phyloP scores from a whole-genome alignment of 2,113 vertebrate species.

The Chrysemys picta region DNA sequence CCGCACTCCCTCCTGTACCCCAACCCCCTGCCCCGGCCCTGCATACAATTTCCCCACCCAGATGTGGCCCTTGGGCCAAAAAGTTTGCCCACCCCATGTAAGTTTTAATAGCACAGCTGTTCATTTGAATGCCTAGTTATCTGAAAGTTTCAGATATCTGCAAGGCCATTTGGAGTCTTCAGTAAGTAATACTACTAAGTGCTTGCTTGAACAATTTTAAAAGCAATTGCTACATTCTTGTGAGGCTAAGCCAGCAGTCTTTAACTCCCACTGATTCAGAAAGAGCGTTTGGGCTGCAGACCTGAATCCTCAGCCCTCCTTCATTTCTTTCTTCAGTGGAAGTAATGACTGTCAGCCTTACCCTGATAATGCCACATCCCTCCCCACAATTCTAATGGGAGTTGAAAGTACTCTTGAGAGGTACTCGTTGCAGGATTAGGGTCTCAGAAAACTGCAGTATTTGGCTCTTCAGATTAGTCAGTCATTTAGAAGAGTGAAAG shows the following conservation, averaged over 20 bases:
- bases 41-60: no score
- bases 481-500: background rate
- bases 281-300: background rate
- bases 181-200: background rate
- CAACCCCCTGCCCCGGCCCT: no score
- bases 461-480: background rate
- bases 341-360: background rate
- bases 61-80: no score
- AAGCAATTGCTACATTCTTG: background rate
- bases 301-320: background rate
- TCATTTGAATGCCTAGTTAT: no score
- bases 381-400: background rate
- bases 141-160: no score
- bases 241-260: background rate
- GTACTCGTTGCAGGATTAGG: background rate
- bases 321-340: background rate
- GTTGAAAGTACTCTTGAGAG: background rate
- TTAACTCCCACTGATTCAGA: background rate
- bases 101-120: no score
- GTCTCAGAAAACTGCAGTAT: background rate
- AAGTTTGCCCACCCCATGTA: no score
- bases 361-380: rapidly evolving
- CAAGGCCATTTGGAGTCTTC: background rate
- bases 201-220: background rate
- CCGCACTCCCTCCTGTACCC: no score